Evolutionary conservation across 2,888 invertebrate genomes (phyloP).

Genomic region (Boloria selene): DNA sequence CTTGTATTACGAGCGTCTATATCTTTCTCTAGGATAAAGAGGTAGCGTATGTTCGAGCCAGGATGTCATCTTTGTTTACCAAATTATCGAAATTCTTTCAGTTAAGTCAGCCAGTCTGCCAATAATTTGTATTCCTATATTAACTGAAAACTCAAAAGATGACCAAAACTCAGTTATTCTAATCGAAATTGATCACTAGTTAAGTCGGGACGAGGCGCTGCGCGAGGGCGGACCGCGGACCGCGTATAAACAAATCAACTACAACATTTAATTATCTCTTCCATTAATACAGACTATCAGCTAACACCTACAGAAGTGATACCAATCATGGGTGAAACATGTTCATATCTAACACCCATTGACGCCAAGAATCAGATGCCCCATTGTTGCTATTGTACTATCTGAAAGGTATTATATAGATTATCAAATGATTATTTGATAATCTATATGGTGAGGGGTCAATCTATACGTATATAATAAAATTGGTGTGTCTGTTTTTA

Average conservation of each 20-base stretch:
- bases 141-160: neutral
- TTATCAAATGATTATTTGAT: conserved; percentile 31
- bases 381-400: conserved; percentile 42
- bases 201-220: conserved; percentile 67
- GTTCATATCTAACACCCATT: conserved; percentile 61
- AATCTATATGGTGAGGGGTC: no score
- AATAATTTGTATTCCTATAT: neutral
- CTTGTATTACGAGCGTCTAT: no score
- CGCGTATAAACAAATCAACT: conserved; percentile 75
- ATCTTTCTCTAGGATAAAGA: no score
- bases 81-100: no score
- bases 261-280: conserved; percentile 81
- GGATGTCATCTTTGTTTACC: no score
- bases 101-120: no score
- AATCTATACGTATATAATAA: no score
- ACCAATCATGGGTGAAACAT: conserved; percentile 61
- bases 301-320: conserved; percentile 55
- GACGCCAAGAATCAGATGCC: conserved; percentile 43
- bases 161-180: conserved; percentile 32
- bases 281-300: conserved; percentile 64
- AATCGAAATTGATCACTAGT: conserved; percentile 54
- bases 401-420: conserved; percentile 31
- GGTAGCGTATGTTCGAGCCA: no score
- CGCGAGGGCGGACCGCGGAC: conserved; percentile 52
- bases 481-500: no score